Base-by-base conservation (phyloP, 2,888 invertebrate genomes). In the Junonia oenone region DNA sequence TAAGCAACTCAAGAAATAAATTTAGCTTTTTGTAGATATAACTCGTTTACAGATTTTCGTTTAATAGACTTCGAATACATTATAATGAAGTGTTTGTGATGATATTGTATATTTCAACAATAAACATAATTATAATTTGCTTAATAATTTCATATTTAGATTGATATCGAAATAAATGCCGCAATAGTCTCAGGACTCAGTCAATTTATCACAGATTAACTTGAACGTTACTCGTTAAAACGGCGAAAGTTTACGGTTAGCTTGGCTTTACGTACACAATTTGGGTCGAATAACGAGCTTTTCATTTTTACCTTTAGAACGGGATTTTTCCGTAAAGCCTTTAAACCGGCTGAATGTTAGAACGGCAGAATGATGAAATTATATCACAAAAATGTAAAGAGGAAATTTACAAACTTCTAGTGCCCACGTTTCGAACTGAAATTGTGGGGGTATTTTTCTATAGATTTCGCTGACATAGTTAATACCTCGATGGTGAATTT, bases 251-350 rank as follows among this genome's bases (percentile, higher is more conserved):
- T 75, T 71, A 71, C 73, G 74, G 73, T 74, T 78, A 73, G 73
- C 67, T 76, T 69, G 69, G 66, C 70, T 61, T 66, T 68, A 64
- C 68, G 65, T 71, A 71, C 67, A 73, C 71, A 73, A 76, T 78
- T 75, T 76, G 64, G 73, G 71, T 72, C 65, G 70, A 71, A 74
- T 70, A 71, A 71, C 68, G 63, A 67, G 70, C 65, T 69, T 72
- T 77, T 69, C 68, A 69, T 72, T 78, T 79, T 76, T 73, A 72
- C 71, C 68, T 73, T 73, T 72, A 72, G 73, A 76, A 74, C 71
- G 67, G 54, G 66, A 72, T 69, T 75, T 74, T 73, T 64, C 62
- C 65, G 67, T 67, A 68, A 72, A 75, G 65, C 68, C 64, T 73
- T 71, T 63, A 70, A 68, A 73, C 64, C 66, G 62, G 63, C 63